Conservation (phyloP, 2,888 invertebrate genomes). For the Hoplodrina blanda region DNA sequence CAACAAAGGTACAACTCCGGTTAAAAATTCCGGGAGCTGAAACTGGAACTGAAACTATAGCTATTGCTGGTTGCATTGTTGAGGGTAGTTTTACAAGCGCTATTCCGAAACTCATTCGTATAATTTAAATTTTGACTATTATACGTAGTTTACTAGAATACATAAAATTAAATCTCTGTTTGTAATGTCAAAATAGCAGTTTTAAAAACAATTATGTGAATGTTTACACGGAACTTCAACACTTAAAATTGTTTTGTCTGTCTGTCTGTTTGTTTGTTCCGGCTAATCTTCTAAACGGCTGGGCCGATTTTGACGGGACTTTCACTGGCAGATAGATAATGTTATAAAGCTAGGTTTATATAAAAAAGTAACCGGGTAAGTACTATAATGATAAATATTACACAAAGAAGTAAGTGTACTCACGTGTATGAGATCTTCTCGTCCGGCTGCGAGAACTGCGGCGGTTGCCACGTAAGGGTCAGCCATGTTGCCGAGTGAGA, state of each 20-base stretch:
- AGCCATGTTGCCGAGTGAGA: constrained; percentile 96
- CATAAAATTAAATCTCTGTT: too few relatives aligned
- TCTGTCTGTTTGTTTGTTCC: too few relatives aligned
- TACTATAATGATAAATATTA: too few relatives aligned
- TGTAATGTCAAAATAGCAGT: too few relatives aligned
- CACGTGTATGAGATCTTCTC: constrained; percentile 94
- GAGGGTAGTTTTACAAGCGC: neutral
- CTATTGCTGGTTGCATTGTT: neutral
- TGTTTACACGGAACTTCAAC: too few relatives aligned
- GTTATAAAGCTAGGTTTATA: neutral
- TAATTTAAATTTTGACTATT: constrained; percentile 10
- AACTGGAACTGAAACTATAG: too few relatives aligned
- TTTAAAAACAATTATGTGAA: too few relatives aligned
- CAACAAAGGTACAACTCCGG: neutral
- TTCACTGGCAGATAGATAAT: too few relatives aligned
- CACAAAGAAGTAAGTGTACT: constrained; percentile 11
- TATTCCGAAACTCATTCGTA: neutral
- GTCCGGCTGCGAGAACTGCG: constrained; percentile 95
- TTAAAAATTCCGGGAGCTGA: constrained; percentile 18
- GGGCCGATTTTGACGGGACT: too few relatives aligned
- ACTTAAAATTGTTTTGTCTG: too few relatives aligned
- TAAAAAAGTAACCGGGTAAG: neutral
- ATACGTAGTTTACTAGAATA: neutral
- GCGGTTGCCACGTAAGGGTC: constrained; percentile 96
- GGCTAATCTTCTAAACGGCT: too few relatives aligned